phyloP scores from a whole-genome alignment of 2,113 vertebrate species.

The Cromileptes altivelis region DNA sequence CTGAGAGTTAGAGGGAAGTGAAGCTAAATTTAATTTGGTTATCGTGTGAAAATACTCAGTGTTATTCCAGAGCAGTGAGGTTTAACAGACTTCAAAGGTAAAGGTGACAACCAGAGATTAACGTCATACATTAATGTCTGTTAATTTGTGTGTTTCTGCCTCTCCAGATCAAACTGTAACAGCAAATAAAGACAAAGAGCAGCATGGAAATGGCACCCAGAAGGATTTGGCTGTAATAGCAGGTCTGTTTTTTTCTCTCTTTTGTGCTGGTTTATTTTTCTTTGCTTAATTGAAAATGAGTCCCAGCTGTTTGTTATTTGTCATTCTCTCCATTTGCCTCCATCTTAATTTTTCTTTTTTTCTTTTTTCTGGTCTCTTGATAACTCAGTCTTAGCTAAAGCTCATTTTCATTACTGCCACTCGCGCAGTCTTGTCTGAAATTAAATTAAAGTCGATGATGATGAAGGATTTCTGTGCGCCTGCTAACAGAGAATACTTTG shows the following conservation, averaged over 20 bases:
- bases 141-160: slow-evolving; percentile 40
- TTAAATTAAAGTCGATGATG: not conserved
- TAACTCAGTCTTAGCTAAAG: slow-evolving; percentile 28
- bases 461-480: slow-evolving; percentile 9
- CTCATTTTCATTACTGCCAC: slow-evolving; percentile 31
- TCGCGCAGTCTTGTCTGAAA: not conserved
- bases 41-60: not conserved
- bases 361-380: not conserved
- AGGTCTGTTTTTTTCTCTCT: slow-evolving; percentile 76
- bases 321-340: slow-evolving; percentile 41
- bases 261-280: slow-evolving; percentile 45
- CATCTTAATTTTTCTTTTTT: slow-evolving; percentile 7
- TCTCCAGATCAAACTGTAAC: slow-evolving; percentile 90
- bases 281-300: slow-evolving; percentile 73
- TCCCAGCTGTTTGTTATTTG: slow-evolving; percentile 62
- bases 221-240: slow-evolving; percentile 91
- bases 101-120: not conserved
- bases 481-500: not conserved
- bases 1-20: not conserved
- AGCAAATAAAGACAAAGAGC: slow-evolving; percentile 89
- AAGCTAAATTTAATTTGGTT: not conserved
- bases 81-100: not conserved
- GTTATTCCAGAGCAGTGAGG: not conserved
- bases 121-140: not conserved
- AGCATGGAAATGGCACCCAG: slow-evolving; percentile 86